Evolutionary conservation across 2,113 vertebrate genomes (phyloP).

Genomic region (Leucopsar rothschildi): DNA sequence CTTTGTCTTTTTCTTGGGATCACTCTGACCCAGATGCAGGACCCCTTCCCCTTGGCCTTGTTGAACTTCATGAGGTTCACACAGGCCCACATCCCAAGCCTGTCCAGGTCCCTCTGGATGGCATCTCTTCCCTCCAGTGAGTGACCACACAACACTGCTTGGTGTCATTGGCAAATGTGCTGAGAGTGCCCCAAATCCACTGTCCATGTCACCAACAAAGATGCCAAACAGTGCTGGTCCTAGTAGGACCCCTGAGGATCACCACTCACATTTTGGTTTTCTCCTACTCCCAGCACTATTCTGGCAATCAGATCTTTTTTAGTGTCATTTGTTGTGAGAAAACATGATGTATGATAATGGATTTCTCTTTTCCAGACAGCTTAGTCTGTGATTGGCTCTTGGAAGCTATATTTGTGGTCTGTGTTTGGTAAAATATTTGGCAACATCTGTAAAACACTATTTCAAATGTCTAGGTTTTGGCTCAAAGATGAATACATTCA

Average conservation of each 20-base stretch:
- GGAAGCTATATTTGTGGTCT: not conserved
- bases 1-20: not conserved
- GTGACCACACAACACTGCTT: accelerated
- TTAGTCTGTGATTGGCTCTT: not conserved
- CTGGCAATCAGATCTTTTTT: not conserved
- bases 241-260: not conserved
- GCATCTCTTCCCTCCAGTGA: not conserved
- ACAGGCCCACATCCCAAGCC: no score
- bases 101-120: not conserved
- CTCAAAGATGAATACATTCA: not conserved
- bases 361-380: not conserved
- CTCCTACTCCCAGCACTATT: not conserved
- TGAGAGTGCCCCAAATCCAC: not conserved
- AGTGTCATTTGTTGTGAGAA: not conserved
- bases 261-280: not conserved
- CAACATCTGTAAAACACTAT: conserved; percentile 13
- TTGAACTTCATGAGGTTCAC: not conserved
- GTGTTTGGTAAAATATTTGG: not conserved
- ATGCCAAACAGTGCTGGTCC: not conserved
- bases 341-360: not conserved
- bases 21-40: not conserved
- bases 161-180: not conserved
- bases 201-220: not conserved
- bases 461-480: not conserved
- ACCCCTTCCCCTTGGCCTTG: not conserved